Evolutionary conservation across 2,797 vertebrate genomes (phyloP).

Genomic region (Microctenopoma steveboyesi): DNA sequence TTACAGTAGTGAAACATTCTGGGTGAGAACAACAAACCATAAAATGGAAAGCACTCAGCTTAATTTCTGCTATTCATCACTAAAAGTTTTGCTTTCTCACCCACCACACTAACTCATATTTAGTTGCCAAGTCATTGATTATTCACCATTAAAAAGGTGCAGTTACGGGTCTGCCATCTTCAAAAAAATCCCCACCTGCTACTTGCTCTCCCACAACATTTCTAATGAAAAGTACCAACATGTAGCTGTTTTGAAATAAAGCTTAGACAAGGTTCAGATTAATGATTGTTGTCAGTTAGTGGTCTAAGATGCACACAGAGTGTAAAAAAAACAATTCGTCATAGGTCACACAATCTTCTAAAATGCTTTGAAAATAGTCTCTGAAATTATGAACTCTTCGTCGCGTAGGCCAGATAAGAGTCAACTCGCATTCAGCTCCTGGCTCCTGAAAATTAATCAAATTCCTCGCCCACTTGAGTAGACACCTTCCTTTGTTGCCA

Average conservation of each 20-base stretch:
- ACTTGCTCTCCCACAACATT: not conserved
- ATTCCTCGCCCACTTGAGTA: constrained; percentile 53
- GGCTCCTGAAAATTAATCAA: constrained; percentile 76
- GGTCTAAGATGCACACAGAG: not conserved
- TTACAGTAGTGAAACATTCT: constrained; percentile 53
- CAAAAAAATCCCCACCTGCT: constrained; percentile 2
- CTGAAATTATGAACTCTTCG: constrained; percentile 42
- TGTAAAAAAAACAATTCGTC: too few relatives aligned
- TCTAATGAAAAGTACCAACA: constrained; percentile 2
- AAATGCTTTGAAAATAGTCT: not conserved
- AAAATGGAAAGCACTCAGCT: constrained; percentile 61
- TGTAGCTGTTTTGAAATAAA: constrained; percentile 11
- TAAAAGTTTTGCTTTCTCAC: constrained; percentile 34
- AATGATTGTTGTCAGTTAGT: not conserved
- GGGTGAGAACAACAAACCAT: constrained; percentile 58
- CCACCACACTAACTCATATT: constrained; percentile 32
- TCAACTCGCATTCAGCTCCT: constrained; percentile 67
- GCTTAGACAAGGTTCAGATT: not conserved
- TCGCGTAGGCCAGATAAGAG: constrained; percentile 60
- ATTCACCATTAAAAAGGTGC: constrained; percentile 9
- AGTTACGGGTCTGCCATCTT: constrained; percentile 6
- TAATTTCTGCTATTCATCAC: constrained; percentile 62
- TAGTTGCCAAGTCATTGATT: constrained; percentile 33
- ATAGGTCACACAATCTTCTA: not conserved
- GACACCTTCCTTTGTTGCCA: constrained; percentile 73